Percentiles rank a stretch among this genome's conserved stretches.
These are phyloP conservation scores for Catharus fuscescens DNA, from an alignment of 2,113 vertebrate species.

Conservation along the genomic window DNA sequence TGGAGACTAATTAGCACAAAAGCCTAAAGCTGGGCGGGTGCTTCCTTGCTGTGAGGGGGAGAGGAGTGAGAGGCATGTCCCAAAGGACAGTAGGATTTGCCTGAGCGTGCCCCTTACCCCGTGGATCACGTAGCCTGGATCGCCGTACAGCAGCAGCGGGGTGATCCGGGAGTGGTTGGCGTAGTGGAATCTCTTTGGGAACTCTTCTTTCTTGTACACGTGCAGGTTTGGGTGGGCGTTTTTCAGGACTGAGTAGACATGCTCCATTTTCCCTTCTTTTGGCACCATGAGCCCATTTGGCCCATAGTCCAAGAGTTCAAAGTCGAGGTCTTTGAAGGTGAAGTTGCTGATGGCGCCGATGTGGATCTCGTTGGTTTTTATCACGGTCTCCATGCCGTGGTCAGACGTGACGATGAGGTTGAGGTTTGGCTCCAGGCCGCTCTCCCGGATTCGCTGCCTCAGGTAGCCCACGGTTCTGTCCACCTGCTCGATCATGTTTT, in stretches of 20 bases:
- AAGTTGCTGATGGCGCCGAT: constrained; percentile 74
- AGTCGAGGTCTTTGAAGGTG: constrained; percentile 81
- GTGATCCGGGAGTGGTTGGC: constrained; percentile 80
- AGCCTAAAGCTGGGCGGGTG: neutral
- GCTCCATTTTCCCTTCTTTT: constrained; percentile 83
- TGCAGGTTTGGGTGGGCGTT: constrained; percentile 81
- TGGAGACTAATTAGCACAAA: neutral
- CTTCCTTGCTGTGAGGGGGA: neutral
- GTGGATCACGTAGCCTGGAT: constrained; percentile 88
- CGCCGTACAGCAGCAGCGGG: constrained; percentile 81
- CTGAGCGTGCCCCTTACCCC: constrained; percentile 74
- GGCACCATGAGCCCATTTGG: constrained; percentile 83
- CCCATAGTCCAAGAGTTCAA: constrained; percentile 87
- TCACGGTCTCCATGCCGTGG: constrained; percentile 86
- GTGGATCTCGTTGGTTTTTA: constrained; percentile 73
- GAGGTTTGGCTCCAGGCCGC: constrained; percentile 69
- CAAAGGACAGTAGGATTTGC: neutral
- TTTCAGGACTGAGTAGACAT: constrained; percentile 81
- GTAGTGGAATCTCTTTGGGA: constrained; percentile 80
- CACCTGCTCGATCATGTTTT: constrained; percentile 81
- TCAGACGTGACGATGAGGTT: constrained; percentile 87
- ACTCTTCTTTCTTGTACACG: constrained; percentile 84
- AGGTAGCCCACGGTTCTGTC: constrained; percentile 87
- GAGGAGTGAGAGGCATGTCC: neutral
- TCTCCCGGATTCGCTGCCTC: constrained; percentile 59